Base-by-base conservation (phyloP, 2,797 vertebrate species). In the Sebastes minor region DNA sequence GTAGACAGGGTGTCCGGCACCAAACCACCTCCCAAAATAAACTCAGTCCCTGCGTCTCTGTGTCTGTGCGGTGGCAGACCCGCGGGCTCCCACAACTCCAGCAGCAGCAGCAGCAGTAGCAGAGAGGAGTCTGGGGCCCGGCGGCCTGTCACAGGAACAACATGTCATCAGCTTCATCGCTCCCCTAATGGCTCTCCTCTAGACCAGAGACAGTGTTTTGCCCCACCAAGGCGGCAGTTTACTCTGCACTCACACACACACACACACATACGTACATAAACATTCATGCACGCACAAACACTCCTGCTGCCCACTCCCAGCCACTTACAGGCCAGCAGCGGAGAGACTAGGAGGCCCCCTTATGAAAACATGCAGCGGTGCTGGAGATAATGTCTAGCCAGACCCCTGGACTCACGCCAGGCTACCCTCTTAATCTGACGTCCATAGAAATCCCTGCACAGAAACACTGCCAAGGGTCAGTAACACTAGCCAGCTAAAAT, bases 1-100 rank as follows among this genome's bases (percentile, higher is more conserved):
- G 94, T 60, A 96, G 94, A 97, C 95, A 96, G 96, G 89, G 94
- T 95, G 86, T 95, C 74, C 93, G 94, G 94, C 96, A 96, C 96
- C 96, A 96, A 95, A 96, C 95, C 94, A 91, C 95, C 95, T 96
- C 96, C 95, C 86, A 96, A 97, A 97, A 96, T 95, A 95, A 92
- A 93, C 90, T 82, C 86, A 84, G 91, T 93, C 94, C 94, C 89
- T 86, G 85, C 79, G 92, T 92, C 90, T 92, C 77, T 77, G 78
- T 91, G 92, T 93, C 89, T 92, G 89, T 92, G 88, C 88, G 76
- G 86, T 71, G 46, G 85, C 83, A 91, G 91, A 94, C 94, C 91
- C 84, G 49, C 35, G 80, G 91, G 91, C 94, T 93, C 85, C 84
- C 57, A 88, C 89, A 79, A 89, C 89, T 80, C 79, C 80, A 33